phyloP scores from a whole-genome alignment of 1,140 invertebrate genomes.

The Papilio polyxenes region DNA sequence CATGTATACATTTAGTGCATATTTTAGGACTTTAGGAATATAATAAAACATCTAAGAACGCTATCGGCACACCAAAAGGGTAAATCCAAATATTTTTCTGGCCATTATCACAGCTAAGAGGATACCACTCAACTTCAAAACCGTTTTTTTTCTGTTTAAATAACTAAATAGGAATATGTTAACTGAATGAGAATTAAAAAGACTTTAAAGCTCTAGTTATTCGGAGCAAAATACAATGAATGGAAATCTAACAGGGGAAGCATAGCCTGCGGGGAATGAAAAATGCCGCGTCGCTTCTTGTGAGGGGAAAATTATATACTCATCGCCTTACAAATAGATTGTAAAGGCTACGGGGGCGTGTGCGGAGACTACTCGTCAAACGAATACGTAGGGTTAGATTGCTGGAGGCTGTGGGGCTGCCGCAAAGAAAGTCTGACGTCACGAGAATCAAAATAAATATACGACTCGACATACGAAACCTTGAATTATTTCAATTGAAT shows the following conservation, averaged over 20 bases:
- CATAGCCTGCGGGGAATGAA: constrained; percentile 63
- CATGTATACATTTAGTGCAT: too few relatives aligned
- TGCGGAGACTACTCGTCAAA: constrained; percentile 61
- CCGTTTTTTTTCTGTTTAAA: constrained; percentile 32
- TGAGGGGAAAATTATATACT: constrained; percentile 73
- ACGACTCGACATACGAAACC: constrained; percentile 16
- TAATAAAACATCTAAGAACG: background rate
- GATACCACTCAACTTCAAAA: constrained; percentile 35
- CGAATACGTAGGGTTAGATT: constrained; percentile 58
- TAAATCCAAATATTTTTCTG: constrained; percentile 32
- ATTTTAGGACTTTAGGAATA: background rate
- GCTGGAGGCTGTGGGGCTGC: constrained; percentile 61
- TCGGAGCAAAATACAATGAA: constrained; percentile 46
- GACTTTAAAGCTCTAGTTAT: constrained; percentile 39
- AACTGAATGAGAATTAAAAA: constrained; percentile 33
- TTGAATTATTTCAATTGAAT: constrained; percentile 24
- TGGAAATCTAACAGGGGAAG: constrained; percentile 49
- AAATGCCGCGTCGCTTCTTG: constrained; percentile 65
- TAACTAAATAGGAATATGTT: constrained; percentile 23
- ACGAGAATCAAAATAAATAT: constrained; percentile 31
- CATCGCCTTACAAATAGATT: constrained; percentile 74
- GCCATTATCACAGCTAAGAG: constrained; percentile 29
- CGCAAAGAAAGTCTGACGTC: constrained; percentile 54
- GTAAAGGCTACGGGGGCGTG: constrained; percentile 63
- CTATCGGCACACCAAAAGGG: constrained; percentile 12